Evolutionary conservation across 2,888 invertebrate species (phyloP).

Genomic region (Rhagophthalmus giganteus): DNA sequence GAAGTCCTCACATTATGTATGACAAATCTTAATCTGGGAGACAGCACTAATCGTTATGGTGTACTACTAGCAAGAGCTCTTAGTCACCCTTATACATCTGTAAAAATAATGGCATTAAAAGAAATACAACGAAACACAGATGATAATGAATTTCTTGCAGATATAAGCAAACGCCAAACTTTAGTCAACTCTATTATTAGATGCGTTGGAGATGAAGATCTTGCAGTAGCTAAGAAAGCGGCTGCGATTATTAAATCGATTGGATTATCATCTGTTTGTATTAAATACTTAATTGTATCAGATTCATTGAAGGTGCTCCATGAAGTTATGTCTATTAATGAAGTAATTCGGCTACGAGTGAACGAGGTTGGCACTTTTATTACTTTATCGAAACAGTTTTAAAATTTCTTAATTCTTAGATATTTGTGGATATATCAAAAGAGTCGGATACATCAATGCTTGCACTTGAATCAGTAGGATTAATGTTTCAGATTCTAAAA

Average conservation of each 20-base stretch:
- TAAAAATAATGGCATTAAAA: constrained; percentile 66
- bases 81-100: constrained; percentile 64
- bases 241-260: constrained; percentile 60
- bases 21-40: constrained; percentile 64
- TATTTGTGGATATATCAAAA: constrained; percentile 66
- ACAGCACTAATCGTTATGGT: constrained; percentile 63
- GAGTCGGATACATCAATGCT: constrained; percentile 64
- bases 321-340: constrained; percentile 61
- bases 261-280: constrained; percentile 55
- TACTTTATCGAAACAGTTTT: neutral
- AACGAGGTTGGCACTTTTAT: constrained; percentile 59
- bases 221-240: constrained; percentile 64
- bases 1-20: constrained; percentile 68
- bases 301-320: constrained; percentile 62
- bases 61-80: constrained; percentile 64
- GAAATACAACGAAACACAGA: constrained; percentile 58
- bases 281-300: constrained; percentile 59
- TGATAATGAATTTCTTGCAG: constrained; percentile 42
- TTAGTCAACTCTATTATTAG: constrained; percentile 62
- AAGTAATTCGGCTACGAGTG: constrained; percentile 67
- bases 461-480: constrained; percentile 62
- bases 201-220: constrained; percentile 63
- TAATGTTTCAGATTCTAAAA: constrained; percentile 67
- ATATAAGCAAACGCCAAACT: constrained; percentile 43
- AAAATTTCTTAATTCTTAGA: constrained; percentile 47